Base-by-base conservation (phyloP, 2,888 invertebrate species). In the Pollenia angustigena region DNA sequence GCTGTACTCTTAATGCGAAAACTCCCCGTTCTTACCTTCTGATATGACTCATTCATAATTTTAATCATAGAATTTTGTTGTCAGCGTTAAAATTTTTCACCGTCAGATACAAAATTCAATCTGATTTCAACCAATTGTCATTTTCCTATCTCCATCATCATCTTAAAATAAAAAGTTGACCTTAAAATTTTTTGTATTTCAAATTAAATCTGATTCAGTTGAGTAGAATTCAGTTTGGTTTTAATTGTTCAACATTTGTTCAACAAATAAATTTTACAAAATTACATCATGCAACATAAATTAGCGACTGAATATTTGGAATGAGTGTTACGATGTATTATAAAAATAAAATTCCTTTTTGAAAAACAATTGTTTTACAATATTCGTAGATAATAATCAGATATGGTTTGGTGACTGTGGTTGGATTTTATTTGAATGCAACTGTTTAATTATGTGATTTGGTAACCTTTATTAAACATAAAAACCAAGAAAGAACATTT, bases 191-290 rank as follows among this genome's bases (percentile, higher is more conserved):
- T 62, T 46, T 9, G 8, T 23, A 9, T 16, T 1, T 10, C 44
- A 1, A 12, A 7, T 68, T 68, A 71, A 60, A 52, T 62, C 72
- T 87, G 86, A 87, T 72, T 87, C 80, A 84, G 76, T 72, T 76
- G 11, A 66, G 54, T 84, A 71, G 56, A 81, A 81, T 85, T 74
- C 60, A 74, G 6, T 32, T 32, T n/a, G 12, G 16, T 80, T 42
- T 82, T 86, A 86, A 86, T 86, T 83, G 83, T 52, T 66, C n/a
- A 48, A 60, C 72, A 71, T 78, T 69, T 76, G 71, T 44, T 58
- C 18, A 80, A 62, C n/a, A 74, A 56, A 66, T 56, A 74, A 52
- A 52, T 72, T n/a, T n/a, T 44, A 72, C 50, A 72, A 64, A 44
- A 60, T 58, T 18, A 42, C n/a, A 4, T 79, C 50, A 42, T 23